These are phyloP conservation scores for Daptonema setosum DNA, from an alignment of 2,888 invertebrate species.

Conservation along the genomic window DNA sequence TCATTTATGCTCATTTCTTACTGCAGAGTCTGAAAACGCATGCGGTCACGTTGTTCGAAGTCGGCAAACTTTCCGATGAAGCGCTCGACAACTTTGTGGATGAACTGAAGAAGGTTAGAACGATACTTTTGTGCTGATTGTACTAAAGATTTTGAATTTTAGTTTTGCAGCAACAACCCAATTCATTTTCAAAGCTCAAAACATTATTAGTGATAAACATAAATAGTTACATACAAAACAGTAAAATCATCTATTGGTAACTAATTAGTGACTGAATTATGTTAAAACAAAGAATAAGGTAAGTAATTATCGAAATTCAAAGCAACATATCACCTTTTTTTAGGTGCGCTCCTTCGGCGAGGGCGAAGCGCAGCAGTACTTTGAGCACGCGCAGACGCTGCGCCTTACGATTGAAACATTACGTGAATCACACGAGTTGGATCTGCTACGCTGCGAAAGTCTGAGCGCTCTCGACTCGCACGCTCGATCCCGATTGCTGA, in stretches of 20 bases:
- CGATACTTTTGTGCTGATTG: too few species aligned
- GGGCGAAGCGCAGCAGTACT: constrained; percentile 60
- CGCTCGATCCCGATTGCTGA: constrained; percentile 55
- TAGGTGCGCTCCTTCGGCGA: constrained; percentile 36
- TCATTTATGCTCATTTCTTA: too few species aligned
- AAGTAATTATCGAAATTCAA: too few species aligned
- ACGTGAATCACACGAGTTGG: constrained; percentile 34
- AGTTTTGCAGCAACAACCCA: too few species aligned
- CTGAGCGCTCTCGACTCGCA: constrained; percentile 63
- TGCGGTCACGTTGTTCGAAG: constrained; percentile 90
- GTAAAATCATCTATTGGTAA: too few species aligned
- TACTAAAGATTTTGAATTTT: too few species aligned
- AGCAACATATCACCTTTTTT: too few species aligned
- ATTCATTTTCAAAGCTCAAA: too few species aligned
- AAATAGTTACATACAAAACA: too few species aligned
- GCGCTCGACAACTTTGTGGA: constrained; percentile 67
- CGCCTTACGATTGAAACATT: constrained; percentile 51
- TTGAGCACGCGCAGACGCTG: constrained; percentile 60
- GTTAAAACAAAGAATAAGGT: too few species aligned
- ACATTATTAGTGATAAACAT: too few species aligned
- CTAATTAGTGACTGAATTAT: too few species aligned
- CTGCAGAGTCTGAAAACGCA: constrained; percentile 74
- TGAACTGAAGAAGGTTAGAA: constrained; percentile 64
- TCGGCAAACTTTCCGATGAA: constrained; percentile 81
- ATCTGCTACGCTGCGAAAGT: constrained; percentile 71